Evolutionary conservation across 2,888 invertebrate species (phyloP).

Genomic region (Lithophane semibrunnea): DNA sequence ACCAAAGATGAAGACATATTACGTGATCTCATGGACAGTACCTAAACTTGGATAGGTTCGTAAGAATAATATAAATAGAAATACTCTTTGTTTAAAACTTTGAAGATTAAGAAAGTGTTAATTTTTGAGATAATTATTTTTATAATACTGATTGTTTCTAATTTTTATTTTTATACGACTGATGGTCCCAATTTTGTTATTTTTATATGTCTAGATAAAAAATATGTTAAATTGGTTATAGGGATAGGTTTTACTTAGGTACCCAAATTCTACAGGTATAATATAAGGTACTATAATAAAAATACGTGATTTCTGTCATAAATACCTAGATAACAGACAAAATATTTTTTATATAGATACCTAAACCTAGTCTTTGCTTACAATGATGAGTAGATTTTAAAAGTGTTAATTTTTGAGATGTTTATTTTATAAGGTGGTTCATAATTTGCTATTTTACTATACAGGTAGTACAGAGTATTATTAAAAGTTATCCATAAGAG

Average conservation of each 20-base stretch:
- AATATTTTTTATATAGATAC: slow-evolving; percentile 32
- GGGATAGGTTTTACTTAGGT: slow-evolving; percentile 31
- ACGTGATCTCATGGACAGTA: slow-evolving; percentile 29
- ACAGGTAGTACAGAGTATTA: slow-evolving; percentile 26
- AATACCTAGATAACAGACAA: slow-evolving; percentile 33
- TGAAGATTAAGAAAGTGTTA: too few relatives aligned
- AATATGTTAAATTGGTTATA: slow-evolving; percentile 32
- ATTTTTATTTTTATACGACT: too few relatives aligned
- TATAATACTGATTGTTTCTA: too few relatives aligned
- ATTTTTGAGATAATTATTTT: too few relatives aligned
- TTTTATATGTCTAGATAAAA: neutral
- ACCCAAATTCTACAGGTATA: slow-evolving; percentile 36
- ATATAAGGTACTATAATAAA: slow-evolving; percentile 26
- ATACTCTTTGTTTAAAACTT: neutral
- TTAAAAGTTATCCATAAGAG: too few relatives aligned
- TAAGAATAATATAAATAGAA: slow-evolving; percentile 34
- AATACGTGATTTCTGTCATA: slow-evolving; percentile 32
- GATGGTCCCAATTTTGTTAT: too few relatives aligned
- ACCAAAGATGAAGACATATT: slow-evolving; percentile 25
- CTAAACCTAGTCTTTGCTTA: slow-evolving; percentile 26
- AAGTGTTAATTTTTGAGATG: slow-evolving; percentile 30
- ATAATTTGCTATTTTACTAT: slow-evolving; percentile 23
- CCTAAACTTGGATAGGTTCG: slow-evolving; percentile 29
- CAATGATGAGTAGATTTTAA: slow-evolving; percentile 28
- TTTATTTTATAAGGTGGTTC: slow-evolving; percentile 35